Percentiles rank a stretch among this genome's conserved stretches.
Conservation (phyloP, 2,113 vertebrate species). For the Melanostigma gelatinosum region DNA sequence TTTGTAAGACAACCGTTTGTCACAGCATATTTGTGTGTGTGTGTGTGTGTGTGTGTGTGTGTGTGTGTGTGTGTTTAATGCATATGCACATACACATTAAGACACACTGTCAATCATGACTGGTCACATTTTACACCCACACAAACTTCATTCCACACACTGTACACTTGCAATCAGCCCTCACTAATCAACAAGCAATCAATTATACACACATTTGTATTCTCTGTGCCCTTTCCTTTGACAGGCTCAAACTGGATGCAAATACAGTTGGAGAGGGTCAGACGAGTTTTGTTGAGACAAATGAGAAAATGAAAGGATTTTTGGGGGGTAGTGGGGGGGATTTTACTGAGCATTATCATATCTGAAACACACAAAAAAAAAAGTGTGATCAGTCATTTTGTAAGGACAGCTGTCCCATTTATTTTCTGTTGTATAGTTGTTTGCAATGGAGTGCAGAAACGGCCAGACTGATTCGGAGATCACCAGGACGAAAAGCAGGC, state of each 20-base stretch:
- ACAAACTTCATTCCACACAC: slow-evolving; percentile 14
- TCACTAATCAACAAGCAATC: slow-evolving; percentile 63
- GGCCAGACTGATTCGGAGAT: background rate
- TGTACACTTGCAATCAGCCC: slow-evolving; percentile 44
- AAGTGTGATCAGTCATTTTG: background rate
- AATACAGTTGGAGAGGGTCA: slow-evolving; percentile 16
- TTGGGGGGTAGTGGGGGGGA: background rate
- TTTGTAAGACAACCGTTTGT: slow-evolving; percentile 14
- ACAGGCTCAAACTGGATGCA: slow-evolving; percentile 22
- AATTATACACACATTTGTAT: slow-evolving; percentile 37
- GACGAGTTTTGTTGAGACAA: background rate
- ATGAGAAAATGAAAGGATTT: background rate
- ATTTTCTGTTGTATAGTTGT: background rate
- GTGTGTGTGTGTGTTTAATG: background rate
- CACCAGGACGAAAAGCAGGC: background rate
- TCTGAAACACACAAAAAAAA: background rate
- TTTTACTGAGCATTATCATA: background rate
- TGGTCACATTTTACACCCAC: slow-evolving; percentile 22
- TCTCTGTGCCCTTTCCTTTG: slow-evolving; percentile 17
- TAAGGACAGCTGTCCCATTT: background rate
- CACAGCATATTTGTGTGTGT: background rate
- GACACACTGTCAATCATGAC: slow-evolving; percentile 31
- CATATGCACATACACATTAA: background rate
- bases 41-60: background rate
- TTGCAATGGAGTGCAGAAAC: background rate